Evolutionary conservation across 2,113 vertebrate species (phyloP), one percentile per base, ranked within the genome.

Genomic region (Isichthys henryi): DNA sequence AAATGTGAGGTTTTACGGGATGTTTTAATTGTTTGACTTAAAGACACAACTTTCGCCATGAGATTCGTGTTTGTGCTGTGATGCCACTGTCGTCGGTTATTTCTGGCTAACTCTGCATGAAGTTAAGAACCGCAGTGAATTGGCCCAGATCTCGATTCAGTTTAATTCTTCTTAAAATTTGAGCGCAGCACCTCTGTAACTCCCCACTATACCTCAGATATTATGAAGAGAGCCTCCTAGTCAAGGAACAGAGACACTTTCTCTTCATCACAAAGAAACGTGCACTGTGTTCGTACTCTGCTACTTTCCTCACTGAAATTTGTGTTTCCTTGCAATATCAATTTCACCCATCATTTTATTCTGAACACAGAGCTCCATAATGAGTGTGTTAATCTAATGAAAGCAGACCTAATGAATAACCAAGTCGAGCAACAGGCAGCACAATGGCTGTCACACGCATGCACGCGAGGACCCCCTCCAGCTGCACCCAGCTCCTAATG

Each of bases 321-420:
- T 52, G 46, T 48, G 85, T 53, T 50, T 19, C 85, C 7, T 31
- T 6, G 27, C 85, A 53, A 52, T 88, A 35, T 86, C 89, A 86
- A 43, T 48, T 45, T 66, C 15, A 43, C 85, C 74, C 70, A 35
- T 53, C 27, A 35, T 82, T 87, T 46, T 88, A 52, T 82, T 88
- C 46, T 58, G 39, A 39, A 90, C 70, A 58, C 80, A 84, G 8
- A 85, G 53, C 46, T 62, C 31, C 39, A 92, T 21, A 66, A 91
- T 93, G 93, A 95, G 93, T 94, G 93, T 92, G 94, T 93, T 95
- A 95, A 93, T 70, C 48, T 70, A 56, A 89, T 92, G 89, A 93
- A 95, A 94, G 92, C 91, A 88, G 88, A 95, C 88, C 92, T 93
- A 94, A 94, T 91, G 90, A 94, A 90, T 92, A 93, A 91, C 90